Evolutionary conservation across 2,113 vertebrate species (phyloP).

Genomic region (Thalassarche chlororhynchos): DNA sequence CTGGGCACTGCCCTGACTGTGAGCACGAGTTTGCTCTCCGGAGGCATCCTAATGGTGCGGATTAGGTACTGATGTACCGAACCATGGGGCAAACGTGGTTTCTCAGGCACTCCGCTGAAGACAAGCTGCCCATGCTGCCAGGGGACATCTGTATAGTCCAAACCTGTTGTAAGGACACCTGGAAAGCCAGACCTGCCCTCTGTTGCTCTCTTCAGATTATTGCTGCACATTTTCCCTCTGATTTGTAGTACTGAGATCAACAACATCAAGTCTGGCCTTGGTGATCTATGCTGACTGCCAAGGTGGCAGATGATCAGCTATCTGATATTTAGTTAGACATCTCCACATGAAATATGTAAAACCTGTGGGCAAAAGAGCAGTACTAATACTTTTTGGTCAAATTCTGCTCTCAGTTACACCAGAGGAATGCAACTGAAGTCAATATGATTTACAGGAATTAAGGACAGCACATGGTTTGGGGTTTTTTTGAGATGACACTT

Average conservation of each 20-base stretch:
- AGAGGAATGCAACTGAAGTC: neutral
- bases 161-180: neutral
- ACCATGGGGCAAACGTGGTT: neutral
- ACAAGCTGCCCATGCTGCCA: neutral
- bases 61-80: rapidly evolving
- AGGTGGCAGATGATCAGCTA: neutral
- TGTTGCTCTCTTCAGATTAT: neutral
- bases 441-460: neutral
- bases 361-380: neutral
- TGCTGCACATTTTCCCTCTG: neutral
- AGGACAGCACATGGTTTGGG: neutral
- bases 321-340: neutral
- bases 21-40: neutral
- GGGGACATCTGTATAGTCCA: neutral
- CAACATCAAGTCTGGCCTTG: neutral
- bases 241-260: neutral
- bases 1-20: neutral
- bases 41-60: neutral
- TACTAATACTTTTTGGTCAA: neutral
- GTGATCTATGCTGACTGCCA: neutral
- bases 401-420: neutral
- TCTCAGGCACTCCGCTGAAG: neutral
- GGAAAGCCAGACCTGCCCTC: neutral
- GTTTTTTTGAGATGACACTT: neutral
- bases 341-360: neutral